phyloP scores from a whole-genome alignment of 2,888 invertebrate genomes.

The Melieria picta region DNA sequence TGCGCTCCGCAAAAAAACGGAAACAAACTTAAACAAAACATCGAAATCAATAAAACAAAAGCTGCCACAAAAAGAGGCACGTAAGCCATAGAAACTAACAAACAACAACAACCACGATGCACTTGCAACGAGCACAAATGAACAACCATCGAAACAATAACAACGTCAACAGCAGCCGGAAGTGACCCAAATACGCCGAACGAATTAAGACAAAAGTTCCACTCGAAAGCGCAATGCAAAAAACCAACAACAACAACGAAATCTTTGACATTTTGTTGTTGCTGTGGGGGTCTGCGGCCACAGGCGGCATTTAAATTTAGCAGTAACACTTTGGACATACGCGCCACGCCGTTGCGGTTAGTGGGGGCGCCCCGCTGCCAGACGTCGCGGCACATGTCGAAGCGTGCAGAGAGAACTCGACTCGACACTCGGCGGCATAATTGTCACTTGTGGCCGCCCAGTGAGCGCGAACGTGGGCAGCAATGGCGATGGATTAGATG shows the following conservation, averaged over 20 bases:
- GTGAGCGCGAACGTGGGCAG: constrained; percentile 42
- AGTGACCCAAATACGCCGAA: constrained; percentile 4
- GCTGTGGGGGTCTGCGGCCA: too few relatives aligned
- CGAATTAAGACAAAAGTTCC: neutral
- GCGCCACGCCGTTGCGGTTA: too few relatives aligned
- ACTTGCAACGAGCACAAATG: constrained; percentile 25
- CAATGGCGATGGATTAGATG: constrained; percentile 51
- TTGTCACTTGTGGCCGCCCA: too few relatives aligned
- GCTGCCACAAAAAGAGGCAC: neutral
- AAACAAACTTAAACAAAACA: neutral
- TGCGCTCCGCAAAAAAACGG: neutral
- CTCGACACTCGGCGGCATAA: too few relatives aligned
- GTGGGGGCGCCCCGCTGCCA: too few relatives aligned
- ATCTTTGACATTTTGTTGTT: neutral
- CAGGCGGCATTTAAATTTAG: too few relatives aligned
- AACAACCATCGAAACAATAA: constrained; percentile 8
- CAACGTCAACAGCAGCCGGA: neutral
- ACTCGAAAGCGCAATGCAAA: neutral
- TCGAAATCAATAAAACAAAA: constrained; percentile 20
- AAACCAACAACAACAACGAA: neutral
- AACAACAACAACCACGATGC: neutral
- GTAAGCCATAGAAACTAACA: neutral
- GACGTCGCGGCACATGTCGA: too few relatives aligned
- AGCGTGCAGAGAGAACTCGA: too few relatives aligned
- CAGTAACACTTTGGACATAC: too few relatives aligned